Percentiles rank a stretch among this genome's conserved stretches.
These are phyloP conservation scores for Lytechinus variegatus DNA, from an alignment of 35 echinoderm and acorn worm species.

Conservation along the genomic window DNA sequence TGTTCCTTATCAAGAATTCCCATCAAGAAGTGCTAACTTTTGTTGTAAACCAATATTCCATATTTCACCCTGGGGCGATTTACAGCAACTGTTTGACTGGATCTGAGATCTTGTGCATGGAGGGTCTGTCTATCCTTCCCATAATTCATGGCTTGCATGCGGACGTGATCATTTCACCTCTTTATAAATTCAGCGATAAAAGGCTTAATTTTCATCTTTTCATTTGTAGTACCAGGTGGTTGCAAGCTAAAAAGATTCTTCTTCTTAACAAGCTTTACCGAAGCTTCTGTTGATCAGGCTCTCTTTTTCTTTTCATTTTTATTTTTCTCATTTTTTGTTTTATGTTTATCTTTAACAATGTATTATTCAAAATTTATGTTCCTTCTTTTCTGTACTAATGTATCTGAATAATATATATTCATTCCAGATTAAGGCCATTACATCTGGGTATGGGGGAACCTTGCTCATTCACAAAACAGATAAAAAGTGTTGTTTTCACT, in stretches of 20 bases:
- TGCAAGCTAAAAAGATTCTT: not conserved
- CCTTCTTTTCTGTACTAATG: too few species aligned
- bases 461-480: too few species aligned
- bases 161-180: not conserved
- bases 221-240: not conserved
- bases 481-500: too few species aligned
- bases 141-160: not conserved
- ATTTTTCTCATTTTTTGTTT: not conserved
- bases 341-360: too few species aligned
- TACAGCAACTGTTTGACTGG: not conserved
- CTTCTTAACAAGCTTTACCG: not conserved
- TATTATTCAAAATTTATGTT: too few species aligned
- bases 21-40: conserved; percentile 1
- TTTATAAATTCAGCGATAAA: not conserved
- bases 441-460: too few species aligned
- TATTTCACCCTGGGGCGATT: not conserved
- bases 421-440: too few species aligned
- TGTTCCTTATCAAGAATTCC: not conserved
- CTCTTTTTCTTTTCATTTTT: not conserved
- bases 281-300: not conserved
- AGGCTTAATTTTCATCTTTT: not conserved
- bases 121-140: not conserved
- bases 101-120: not conserved
- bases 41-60: conserved; percentile 19
- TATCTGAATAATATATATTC: too few species aligned